These are phyloP conservation scores for Pagrus major DNA, from an alignment of 2,113 vertebrate species.

Conservation along the genomic window DNA sequence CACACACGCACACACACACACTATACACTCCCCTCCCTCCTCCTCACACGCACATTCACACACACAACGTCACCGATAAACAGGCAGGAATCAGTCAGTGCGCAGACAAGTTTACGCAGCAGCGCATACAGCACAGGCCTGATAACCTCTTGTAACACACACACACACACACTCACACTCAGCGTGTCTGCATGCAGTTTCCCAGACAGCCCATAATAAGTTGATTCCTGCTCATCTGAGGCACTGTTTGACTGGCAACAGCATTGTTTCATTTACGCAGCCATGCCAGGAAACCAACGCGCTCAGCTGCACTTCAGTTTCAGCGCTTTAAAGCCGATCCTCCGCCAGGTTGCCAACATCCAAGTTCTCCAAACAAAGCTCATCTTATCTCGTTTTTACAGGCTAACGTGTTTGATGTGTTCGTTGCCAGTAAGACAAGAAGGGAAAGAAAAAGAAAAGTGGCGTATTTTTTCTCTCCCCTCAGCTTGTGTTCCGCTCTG, in stretches of 20 bases:
- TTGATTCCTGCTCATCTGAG: constrained; percentile 31
- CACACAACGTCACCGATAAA: too few relatives aligned
- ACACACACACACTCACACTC: background rate
- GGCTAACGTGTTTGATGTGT: constrained; percentile 56
- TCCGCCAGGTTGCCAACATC: constrained; percentile 41
- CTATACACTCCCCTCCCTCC: background rate
- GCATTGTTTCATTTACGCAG: constrained; percentile 46
- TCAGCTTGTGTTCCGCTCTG: constrained; percentile 73
- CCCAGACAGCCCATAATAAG: background rate
- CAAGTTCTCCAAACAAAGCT: constrained; percentile 68
- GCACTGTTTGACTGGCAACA: constrained; percentile 31
- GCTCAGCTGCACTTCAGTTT: constrained; percentile 43
- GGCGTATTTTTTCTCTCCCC: constrained; percentile 72
- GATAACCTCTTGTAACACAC: too few relatives aligned
- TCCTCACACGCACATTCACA: background rate
- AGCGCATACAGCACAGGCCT: background rate
- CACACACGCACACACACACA: background rate
- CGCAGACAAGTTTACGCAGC: constrained; percentile 34
- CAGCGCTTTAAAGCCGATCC: constrained; percentile 52
- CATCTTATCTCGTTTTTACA: constrained; percentile 60
- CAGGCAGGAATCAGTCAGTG: constrained; percentile 8
- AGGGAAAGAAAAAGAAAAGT: constrained; percentile 35
- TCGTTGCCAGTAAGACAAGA: constrained; percentile 22
- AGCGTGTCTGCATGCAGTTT: background rate
- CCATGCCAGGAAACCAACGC: constrained; percentile 43